Evolutionary conservation across 2,797 vertebrate species (phyloP), one percentile per base, ranked within the genome.

Genomic region (Lophotriccus pileatus): DNA sequence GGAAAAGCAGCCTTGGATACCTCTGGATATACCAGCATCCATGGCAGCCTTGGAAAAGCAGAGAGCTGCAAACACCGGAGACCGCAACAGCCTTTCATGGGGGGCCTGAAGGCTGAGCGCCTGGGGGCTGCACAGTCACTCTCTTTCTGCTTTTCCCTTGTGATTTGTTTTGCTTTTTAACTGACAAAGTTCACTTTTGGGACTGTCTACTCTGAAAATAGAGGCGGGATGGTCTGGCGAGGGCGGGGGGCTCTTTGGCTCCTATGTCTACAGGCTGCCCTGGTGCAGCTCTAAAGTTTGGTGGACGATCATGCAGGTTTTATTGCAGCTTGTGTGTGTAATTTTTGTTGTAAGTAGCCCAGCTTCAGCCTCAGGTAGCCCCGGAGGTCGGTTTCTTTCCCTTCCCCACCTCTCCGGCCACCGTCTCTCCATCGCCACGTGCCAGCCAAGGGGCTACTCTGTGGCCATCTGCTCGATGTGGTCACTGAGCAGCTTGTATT

Each of bases 401-500:
- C 22, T 27, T 64, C 25, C 83, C 47, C 77, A 41, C 56, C 56
- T 12, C 7, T 78, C 89, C 10, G 4, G 90, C 72, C 10, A 3
- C 80, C 1, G 8, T 47, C 67, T 24, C 68, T 49, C 30, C 0
- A 0, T 36, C 5, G 1, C 70, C 36, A 5, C 2, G 0, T 21
- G 84, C 84, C 0, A 6, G 67, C 50, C 56, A 1, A 4, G 17
- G 0, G 3, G 43, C 93, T 98, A 99, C 77, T 99, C 98, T 0
- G 96, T 28, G 2, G 99, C 98, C 99, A 99, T 99, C 96, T 98
- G 98, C 94, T 99, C 99, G 12, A 99, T 99, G 98, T 99, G 99
- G 85, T 99, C 99, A 3, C 97, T 99, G 88, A 99, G 98, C 95
- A 99, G 97, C 98, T 99, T 99, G 98, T 98, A 99, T 92, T 99